phyloP scores from a whole-genome alignment of 2,888 invertebrate species.

The Hyposoter didymator region DNA sequence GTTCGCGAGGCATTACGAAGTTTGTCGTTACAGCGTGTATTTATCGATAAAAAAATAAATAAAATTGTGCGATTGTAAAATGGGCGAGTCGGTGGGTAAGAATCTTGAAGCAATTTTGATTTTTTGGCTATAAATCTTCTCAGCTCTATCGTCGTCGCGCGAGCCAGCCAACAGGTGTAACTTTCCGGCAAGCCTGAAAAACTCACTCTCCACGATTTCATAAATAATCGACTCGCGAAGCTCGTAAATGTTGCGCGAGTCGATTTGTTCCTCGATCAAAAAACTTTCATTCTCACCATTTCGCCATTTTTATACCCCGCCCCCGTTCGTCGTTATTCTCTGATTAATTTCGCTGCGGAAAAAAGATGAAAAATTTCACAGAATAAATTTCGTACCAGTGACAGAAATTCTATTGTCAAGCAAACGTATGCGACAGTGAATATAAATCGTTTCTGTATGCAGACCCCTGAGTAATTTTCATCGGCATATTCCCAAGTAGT shows the following conservation, averaged over 20 bases:
- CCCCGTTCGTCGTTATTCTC: conserved; percentile 6
- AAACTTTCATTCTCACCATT: conserved; percentile 45
- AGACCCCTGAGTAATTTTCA: conserved; percentile 1
- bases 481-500: conserved; percentile 6
- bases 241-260: conserved; percentile 13
- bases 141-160: background rate
- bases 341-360: background rate
- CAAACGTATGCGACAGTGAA: conserved; percentile 1
- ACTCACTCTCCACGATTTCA: conserved; percentile 44
- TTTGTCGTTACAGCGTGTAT: conserved; percentile 13
- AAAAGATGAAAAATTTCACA: background rate
- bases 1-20: conserved; percentile 13
- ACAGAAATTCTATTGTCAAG: background rate
- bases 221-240: conserved; percentile 7
- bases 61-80: conserved; percentile 43
- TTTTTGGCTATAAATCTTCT: conserved; percentile 57
- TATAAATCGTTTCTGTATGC: conserved; percentile 6
- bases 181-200: conserved; percentile 22
- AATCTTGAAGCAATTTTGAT: conserved; percentile 30
- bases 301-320: conserved; percentile 42
- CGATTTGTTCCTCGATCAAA: conserved; percentile 49
- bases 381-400: conserved; percentile 9
- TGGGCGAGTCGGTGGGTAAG: conserved; percentile 23
- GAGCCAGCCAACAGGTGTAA: conserved; percentile 52
- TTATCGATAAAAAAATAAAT: background rate